Conservation (phyloP, 2,888 invertebrate genomes). For the Amphipoea lucens region DNA sequence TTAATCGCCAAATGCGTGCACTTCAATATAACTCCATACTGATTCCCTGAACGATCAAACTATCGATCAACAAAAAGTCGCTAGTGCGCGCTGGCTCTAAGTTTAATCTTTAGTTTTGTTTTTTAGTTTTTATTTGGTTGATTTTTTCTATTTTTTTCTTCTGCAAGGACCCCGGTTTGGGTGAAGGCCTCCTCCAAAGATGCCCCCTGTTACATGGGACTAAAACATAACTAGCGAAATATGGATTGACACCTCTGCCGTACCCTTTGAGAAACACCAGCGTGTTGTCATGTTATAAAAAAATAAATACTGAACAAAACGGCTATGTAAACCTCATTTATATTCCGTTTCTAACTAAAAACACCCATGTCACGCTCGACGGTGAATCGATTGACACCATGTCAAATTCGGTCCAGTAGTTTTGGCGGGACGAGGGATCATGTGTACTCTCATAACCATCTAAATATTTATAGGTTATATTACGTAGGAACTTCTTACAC, state of each 20-base stretch:
- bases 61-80: too few relatives aligned
- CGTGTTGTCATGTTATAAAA: not conserved
- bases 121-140: too few relatives aligned
- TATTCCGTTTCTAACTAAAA: conserved; percentile 39
- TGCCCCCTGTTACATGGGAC: too few relatives aligned
- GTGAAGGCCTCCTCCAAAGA: not conserved
- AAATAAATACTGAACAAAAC: conserved; percentile 2
- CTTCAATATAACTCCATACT: too few relatives aligned
- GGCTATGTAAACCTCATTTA: conserved; percentile 18
- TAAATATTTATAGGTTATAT: conserved; percentile 38
- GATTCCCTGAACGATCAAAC: too few relatives aligned
- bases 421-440: conserved; percentile 40
- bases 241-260: not conserved
- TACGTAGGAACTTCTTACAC: not conserved
- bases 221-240: too few relatives aligned
- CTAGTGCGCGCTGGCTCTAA: too few relatives aligned
- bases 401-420: conserved; percentile 47
- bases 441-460: conserved; percentile 4
- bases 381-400: conserved; percentile 52
- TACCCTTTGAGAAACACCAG: not conserved
- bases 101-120: too few relatives aligned
- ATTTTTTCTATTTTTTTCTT: too few relatives aligned
- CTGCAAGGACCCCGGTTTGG: not conserved
- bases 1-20: too few relatives aligned
- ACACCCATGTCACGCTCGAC: conserved; percentile 27